Conservation (phyloP, 2,888 invertebrate genomes). For the Epistrophe eligans region DNA sequence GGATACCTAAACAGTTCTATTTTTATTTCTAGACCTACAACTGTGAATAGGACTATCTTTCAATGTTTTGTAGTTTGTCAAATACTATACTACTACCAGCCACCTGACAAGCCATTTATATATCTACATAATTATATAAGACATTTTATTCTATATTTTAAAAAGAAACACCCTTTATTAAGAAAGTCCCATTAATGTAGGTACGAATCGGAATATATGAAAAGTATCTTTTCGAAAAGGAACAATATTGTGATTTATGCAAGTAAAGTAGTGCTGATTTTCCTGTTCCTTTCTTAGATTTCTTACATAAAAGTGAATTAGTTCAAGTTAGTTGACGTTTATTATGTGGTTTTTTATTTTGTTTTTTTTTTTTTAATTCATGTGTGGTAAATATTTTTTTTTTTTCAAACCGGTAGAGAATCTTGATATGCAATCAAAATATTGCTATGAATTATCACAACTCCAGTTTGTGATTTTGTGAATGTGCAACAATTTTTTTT, state of each 20-base stretch:
- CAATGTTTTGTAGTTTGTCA: too few species aligned
- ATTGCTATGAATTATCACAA: slow-evolving; percentile 20
- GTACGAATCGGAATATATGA: slow-evolving; percentile 1
- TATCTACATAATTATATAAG: background rate
- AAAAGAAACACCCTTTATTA: slow-evolving; percentile 21
- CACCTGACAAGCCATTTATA: background rate
- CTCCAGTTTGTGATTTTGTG: slow-evolving; percentile 7
- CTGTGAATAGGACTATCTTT: too few species aligned
- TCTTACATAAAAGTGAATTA: slow-evolving; percentile 54
- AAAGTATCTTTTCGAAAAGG: slow-evolving; percentile 28
- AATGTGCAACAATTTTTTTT: background rate
- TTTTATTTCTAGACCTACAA: too few species aligned
- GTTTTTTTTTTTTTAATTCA: slow-evolving; percentile 13
- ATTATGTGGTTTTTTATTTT: background rate
- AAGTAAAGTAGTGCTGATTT: slow-evolving; percentile 51
- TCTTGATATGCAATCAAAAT: slow-evolving; percentile 41
- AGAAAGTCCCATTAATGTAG: background rate
- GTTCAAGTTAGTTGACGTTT: slow-evolving; percentile 61
- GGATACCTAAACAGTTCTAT: too few species aligned
- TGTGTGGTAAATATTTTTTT: slow-evolving; percentile 17
- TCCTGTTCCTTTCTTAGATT: slow-evolving; percentile 50
- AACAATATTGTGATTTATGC: slow-evolving; percentile 66
- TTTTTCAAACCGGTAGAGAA: slow-evolving; percentile 33
- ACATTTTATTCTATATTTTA: too few species aligned
- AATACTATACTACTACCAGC: too few species aligned